Evolutionary conservation across 2,888 invertebrate species (phyloP).

Genomic region (Tinea semifulvella): DNA sequence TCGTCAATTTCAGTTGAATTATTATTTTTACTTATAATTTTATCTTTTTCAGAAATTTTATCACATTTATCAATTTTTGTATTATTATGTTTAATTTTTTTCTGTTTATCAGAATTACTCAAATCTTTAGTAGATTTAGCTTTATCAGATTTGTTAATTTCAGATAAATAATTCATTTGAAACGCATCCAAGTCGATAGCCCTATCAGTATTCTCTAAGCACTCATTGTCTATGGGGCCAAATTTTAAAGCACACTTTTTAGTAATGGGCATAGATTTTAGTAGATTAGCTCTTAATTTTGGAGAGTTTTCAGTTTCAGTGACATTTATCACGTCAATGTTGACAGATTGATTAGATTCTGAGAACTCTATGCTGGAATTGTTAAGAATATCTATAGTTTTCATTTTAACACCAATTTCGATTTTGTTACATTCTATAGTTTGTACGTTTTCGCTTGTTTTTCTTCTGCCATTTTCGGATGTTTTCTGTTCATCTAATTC

Average conservation of each 20-base stretch:
- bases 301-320: constrained; percentile 21
- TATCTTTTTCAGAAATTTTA: too few relatives aligned
- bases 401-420: constrained; percentile 32
- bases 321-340: constrained; percentile 33
- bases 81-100: too few relatives aligned
- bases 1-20: too few relatives aligned
- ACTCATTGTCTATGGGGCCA: constrained; percentile 31
- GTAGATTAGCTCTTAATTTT: constrained; percentile 13
- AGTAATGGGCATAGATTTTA: constrained; percentile 15
- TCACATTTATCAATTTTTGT: too few relatives aligned
- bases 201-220: constrained; percentile 24
- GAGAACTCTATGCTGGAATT: constrained; percentile 44
- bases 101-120: too few relatives aligned
- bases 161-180: constrained; percentile 40
- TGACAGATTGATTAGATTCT: constrained; percentile 31
- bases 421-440: too few relatives aligned
- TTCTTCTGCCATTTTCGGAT: constrained; percentile 19
- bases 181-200: constrained; percentile 44
- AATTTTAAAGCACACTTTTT: constrained; percentile 34
- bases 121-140: too few relatives aligned
- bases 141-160: too few relatives aligned
- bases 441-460: too few relatives aligned
- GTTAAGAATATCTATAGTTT: constrained; percentile 32
- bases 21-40: too few relatives aligned
- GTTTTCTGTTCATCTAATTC: background rate